Percentiles rank a stretch among this genome's conserved stretches.
phyloP scores from a whole-genome alignment of 2,888 invertebrate species.

The Tortrix viridana region DNA sequence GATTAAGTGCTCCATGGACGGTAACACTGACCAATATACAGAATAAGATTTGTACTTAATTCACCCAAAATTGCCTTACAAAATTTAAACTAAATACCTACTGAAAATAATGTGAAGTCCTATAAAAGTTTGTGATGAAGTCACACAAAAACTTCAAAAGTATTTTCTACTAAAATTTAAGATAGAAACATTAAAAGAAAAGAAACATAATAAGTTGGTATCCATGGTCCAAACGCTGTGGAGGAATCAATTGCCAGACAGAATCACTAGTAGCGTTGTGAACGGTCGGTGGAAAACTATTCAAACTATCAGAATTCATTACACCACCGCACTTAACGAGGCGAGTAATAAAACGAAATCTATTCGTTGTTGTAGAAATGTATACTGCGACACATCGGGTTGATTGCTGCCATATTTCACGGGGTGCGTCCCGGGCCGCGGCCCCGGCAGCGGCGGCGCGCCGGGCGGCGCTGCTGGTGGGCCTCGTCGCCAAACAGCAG shows the following conservation, averaged over 20 bases:
- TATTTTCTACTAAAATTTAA: too few species aligned
- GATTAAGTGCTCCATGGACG: slow-evolving; percentile 44
- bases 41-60: too few species aligned
- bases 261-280: slow-evolving; percentile 24
- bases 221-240: too few species aligned
- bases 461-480: too few species aligned
- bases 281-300: slow-evolving; percentile 32
- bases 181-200: too few species aligned
- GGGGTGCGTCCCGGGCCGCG: slow-evolving; percentile 24
- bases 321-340: slow-evolving; percentile 52
- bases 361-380: slow-evolving; percentile 56
- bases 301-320: slow-evolving; percentile 46
- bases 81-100: too few species aligned
- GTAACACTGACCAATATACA: not conserved
- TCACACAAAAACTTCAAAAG: too few species aligned
- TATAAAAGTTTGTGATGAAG: too few species aligned
- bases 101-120: too few species aligned
- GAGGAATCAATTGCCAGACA: slow-evolving; percentile 16
- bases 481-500: too few species aligned
- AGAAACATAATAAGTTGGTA: too few species aligned
- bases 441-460: slow-evolving; percentile 22
- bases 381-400: slow-evolving; percentile 51
- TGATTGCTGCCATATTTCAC: slow-evolving; percentile 66
- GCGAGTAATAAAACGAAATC: slow-evolving; percentile 62
- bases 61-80: too few species aligned